Base-by-base conservation (phyloP, 2,113 vertebrate genomes). In the Galeopterus variegatus region DNA sequence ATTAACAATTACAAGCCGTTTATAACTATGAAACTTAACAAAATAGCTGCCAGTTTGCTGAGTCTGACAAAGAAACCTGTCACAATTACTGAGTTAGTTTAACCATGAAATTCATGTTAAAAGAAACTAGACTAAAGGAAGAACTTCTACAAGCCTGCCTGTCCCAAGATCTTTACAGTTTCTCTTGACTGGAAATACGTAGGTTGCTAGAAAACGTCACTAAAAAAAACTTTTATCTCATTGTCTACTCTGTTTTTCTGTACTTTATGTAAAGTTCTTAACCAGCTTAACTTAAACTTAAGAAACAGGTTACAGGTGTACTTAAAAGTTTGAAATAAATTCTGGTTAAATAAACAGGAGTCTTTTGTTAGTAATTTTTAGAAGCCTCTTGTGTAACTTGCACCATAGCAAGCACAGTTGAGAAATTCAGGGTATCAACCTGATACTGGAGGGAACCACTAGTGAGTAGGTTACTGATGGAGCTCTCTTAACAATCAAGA, bases 71-170 rank as follows among this genome's bases (percentile, higher is more conserved):
- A 95, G 77, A 95, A 95, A 94, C 3, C 7, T 86, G 77, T 87
- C 70, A 95, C 93, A 94, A 84, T 84, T 95, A 93, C 58, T 83
- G 12, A 86, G 82, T 62, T 82, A 82, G 36, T 83, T 96, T 83
- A 96, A 76, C 23, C 75, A 80, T 0, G 88, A 58, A 88, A 92
- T 93, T 94, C 70, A 93, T 81, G 67, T 94, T 93, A 77, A 90
- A 96, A 94, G 88, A 92, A 92, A 87, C 13, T 6, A 89, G 83
- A 97, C 73, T 62, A 65, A 94, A 95, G 41, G n/a, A 84, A 86
- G 69, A 96, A 72, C 50, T 65, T 73, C 33, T 77, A 88, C 24
- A 87, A 92, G 52, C 19, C 33, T 80, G 70, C 48, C 21, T 83
- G 52, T 72, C 85, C 4, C 28, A 65, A 69, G 50, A 69, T 92